Evolutionary conservation across 2,113 vertebrate species (phyloP).

Genomic region (Lamprologus tigripictilis): DNA sequence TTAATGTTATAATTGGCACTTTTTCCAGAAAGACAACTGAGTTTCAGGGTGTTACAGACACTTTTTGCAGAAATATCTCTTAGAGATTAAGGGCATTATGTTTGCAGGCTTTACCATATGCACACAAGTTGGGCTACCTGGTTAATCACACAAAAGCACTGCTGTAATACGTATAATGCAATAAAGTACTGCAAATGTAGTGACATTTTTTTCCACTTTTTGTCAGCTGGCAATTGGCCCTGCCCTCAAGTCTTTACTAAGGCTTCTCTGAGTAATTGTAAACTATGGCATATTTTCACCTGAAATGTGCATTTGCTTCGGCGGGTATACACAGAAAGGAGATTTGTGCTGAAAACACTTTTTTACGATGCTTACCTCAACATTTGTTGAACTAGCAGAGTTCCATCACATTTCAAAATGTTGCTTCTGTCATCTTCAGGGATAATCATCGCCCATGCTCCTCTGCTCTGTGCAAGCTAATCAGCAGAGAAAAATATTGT

Average conservation of each 20-base stretch:
- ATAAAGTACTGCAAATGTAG: background rate
- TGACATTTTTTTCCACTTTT: background rate
- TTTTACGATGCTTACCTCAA: background rate
- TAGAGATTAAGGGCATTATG: conserved; percentile 1
- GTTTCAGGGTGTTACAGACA: conserved; percentile 14
- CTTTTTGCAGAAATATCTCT: background rate
- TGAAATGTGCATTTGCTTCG: background rate
- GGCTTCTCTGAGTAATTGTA: background rate
- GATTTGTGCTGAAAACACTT: background rate
- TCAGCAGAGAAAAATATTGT: conserved; percentile 30
- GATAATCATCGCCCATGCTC: background rate
- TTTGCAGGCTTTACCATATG: conserved; percentile 16
- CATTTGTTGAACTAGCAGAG: background rate
- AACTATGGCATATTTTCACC: background rate
- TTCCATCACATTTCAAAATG: background rate
- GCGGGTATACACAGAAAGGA: background rate
- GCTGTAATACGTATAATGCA: background rate
- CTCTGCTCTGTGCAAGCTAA: conserved; percentile 12
- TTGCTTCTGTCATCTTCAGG: background rate
- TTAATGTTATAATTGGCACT: conserved; percentile 75
- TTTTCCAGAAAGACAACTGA: conserved; percentile 40
- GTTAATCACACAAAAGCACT: conserved; percentile 17
- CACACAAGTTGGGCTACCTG: background rate
- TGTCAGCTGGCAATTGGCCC: background rate
- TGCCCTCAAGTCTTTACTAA: background rate